A percentile compares a stretch with the other conserved stretches of the same genome.
Conservation (phyloP, 2,888 invertebrate species). For the Sminthurinus aureus region DNA sequence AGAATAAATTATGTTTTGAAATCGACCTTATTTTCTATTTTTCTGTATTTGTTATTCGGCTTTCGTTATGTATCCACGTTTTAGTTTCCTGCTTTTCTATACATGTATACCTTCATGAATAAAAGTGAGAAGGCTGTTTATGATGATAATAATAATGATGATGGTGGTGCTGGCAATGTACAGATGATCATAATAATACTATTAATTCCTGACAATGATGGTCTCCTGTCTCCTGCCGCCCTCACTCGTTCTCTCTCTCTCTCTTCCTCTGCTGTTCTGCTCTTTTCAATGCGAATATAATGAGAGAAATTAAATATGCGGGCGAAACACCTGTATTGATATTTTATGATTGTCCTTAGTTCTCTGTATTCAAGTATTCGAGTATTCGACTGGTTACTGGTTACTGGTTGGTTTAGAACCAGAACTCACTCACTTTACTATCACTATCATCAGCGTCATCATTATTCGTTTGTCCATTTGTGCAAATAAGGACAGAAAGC, state of each 20-base stretch:
- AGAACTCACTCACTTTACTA: not conserved
- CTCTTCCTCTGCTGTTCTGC: conserved; percentile 19
- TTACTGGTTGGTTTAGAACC: too few species aligned
- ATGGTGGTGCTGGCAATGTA: not conserved
- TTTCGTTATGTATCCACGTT: not conserved
- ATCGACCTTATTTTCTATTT: conserved; percentile 34
- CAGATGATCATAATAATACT: conserved; percentile 2
- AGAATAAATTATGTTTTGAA: conserved; percentile 33
- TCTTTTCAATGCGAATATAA: conserved; percentile 36
- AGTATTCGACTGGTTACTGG: too few species aligned
- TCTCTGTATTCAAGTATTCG: too few species aligned
- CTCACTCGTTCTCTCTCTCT: conserved; percentile 19
- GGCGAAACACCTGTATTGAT: conserved; percentile 47
- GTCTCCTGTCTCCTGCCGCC: conserved; percentile 17
- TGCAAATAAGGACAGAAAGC: conserved; percentile 41
- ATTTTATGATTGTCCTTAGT: conserved; percentile 47
- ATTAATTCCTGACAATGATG: conserved; percentile 23
- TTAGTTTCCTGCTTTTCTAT: too few species aligned
- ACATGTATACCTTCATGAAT: not conserved
- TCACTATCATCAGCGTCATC: not conserved
- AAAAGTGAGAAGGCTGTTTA: not conserved
- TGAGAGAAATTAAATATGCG: conserved; percentile 45
- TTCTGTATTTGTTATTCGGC: too few species aligned
- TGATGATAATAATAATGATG: not conserved
- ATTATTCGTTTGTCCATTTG: conserved; percentile 37